phyloP scores from a whole-genome alignment of 1,140 invertebrate species.

The Leptinotarsa lineolata region DNA sequence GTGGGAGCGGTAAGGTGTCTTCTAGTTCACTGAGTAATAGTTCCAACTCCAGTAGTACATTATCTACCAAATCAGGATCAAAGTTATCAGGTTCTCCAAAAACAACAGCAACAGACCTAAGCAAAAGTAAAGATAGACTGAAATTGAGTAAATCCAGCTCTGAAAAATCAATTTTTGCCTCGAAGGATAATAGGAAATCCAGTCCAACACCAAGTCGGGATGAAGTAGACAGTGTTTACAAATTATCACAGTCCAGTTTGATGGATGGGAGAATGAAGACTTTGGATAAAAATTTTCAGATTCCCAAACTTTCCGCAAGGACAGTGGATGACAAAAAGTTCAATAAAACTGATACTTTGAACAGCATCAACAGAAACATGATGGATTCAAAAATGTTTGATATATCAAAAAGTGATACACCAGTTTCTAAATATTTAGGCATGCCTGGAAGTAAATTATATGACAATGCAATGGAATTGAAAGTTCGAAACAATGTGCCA shows the following conservation, averaged over 20 bases:
- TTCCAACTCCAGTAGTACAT: slow-evolving; percentile 17
- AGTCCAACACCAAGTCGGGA: slow-evolving; percentile 66
- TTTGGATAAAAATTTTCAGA: slow-evolving; percentile 83
- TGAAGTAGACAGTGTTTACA: slow-evolving; percentile 64
- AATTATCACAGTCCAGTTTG: slow-evolving; percentile 63
- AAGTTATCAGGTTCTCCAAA: slow-evolving; percentile 56
- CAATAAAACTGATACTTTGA: slow-evolving; percentile 21
- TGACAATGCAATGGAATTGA: slow-evolving; percentile 48
- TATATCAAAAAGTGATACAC: slow-evolving; percentile 45
- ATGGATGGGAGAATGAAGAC: slow-evolving; percentile 78
- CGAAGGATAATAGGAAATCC: slow-evolving; percentile 65
- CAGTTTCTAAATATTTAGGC: slow-evolving; percentile 46
- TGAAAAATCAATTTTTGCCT: slow-evolving; percentile 70
- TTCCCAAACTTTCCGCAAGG: slow-evolving; percentile 76
- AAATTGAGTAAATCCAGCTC: slow-evolving; percentile 34
- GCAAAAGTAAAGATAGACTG: slow-evolving; percentile 60
- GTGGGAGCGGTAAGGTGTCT: slow-evolving; percentile 17
- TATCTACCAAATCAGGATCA: slow-evolving; percentile 53
- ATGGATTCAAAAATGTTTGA: slow-evolving; percentile 19
- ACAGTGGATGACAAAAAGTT: slow-evolving; percentile 54
- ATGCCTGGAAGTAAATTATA: slow-evolving; percentile 26
- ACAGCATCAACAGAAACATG: neutral
- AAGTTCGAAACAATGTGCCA: slow-evolving; percentile 46
- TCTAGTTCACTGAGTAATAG: slow-evolving; percentile 26
- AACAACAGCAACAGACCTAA: slow-evolving; percentile 60